Percentiles rank a stretch among this genome's conserved stretches.
phyloP scores from a whole-genome alignment of 2,888 invertebrate species.

The Lithophane leautieri region DNA sequence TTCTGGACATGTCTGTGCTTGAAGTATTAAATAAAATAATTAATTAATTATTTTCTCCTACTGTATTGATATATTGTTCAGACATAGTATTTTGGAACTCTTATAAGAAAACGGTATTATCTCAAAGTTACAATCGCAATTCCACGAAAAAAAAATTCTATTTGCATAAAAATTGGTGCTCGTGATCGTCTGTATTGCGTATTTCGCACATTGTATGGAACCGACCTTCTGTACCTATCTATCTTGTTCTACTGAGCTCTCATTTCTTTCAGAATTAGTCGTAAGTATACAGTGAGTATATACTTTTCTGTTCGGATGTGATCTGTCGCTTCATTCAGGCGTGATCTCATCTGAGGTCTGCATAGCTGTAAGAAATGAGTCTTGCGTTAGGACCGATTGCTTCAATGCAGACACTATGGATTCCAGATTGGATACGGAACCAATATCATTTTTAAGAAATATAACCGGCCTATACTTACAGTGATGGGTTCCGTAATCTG shows the following conservation, averaged over 20 bases:
- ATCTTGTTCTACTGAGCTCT: not conserved
- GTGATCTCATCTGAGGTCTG: constrained; percentile 16
- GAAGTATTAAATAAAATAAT: no score
- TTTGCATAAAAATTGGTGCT: not conserved
- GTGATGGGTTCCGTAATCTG: not conserved
- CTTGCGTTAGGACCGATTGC: not conserved
- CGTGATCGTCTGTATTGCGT: not conserved
- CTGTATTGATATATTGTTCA: no score
- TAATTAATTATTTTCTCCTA: no score
- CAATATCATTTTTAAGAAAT: not conserved
- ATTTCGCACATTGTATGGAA: not conserved
- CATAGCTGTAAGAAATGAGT: constrained; percentile 15
- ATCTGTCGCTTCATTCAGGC: constrained; percentile 32
- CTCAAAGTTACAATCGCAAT: no score
- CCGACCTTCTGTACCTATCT: constrained; percentile 5
- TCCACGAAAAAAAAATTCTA: no score
- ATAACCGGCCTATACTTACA: not conserved
- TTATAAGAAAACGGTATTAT: no score
- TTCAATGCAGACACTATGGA: constrained; percentile 4
- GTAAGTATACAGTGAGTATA: not conserved
- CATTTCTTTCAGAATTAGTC: constrained; percentile 31
- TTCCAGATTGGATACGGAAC: not conserved
- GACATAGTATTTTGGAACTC: no score
- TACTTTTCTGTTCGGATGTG: constrained; percentile 9
- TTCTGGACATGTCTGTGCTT: no score